Evolutionary conservation across 2,113 vertebrate genomes (phyloP).

Genomic region (Phalacrocorax aristotelis): DNA sequence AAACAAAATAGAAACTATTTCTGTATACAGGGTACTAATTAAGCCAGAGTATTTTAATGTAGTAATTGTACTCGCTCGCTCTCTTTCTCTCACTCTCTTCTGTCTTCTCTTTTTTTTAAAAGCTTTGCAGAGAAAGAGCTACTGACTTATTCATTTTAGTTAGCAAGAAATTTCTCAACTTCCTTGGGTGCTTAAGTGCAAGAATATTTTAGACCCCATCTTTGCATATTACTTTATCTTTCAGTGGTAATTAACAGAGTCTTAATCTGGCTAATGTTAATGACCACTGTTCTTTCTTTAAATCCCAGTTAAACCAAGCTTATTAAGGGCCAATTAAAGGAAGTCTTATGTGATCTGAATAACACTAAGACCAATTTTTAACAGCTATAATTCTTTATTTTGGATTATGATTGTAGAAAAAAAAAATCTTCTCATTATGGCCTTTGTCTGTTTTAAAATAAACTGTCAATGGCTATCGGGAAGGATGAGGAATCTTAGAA

Average conservation of each 20-base stretch:
- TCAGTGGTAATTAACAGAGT: slow-evolving; percentile 83
- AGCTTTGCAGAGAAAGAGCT: neutral
- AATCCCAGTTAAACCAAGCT: slow-evolving; percentile 86
- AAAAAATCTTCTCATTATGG: neutral
- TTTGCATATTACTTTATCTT: slow-evolving; percentile 83
- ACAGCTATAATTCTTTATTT: slow-evolving; percentile 46
- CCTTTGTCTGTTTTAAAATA: slow-evolving; percentile 37
- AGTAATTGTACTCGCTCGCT: neutral
- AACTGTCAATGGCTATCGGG: neutral
- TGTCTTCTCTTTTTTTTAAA: neutral
- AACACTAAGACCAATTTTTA: slow-evolving; percentile 69
- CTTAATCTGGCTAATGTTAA: slow-evolving; percentile 86
- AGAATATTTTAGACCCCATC: slow-evolving; percentile 73
- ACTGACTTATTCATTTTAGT: slow-evolving; percentile 48
- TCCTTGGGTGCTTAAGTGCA: slow-evolving; percentile 57
- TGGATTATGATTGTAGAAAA: slow-evolving; percentile 39
- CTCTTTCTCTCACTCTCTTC: neutral
- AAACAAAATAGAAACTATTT: neutral
- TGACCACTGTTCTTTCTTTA: slow-evolving; percentile 83
- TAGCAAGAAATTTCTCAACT: slow-evolving; percentile 57
- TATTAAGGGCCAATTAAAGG: slow-evolving; percentile 84
- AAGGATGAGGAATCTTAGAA: neutral
- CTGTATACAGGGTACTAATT: neutral
- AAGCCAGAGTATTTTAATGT: neutral
- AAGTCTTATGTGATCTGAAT: slow-evolving; percentile 81